Conservation (phyloP, 1,140 invertebrate species). For the Prorops nasuta region DNA sequence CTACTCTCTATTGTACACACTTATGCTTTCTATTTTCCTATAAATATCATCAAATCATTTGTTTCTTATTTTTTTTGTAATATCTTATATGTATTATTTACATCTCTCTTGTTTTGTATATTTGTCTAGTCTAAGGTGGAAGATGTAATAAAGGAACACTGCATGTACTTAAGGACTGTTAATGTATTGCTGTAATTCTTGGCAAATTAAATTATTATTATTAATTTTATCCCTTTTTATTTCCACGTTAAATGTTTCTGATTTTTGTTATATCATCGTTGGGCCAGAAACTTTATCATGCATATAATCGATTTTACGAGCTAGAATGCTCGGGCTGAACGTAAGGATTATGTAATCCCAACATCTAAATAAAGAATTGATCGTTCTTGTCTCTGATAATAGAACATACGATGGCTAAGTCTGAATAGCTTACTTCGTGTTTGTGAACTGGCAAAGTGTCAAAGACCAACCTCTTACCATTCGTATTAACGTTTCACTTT, state of each 20-base stretch:
- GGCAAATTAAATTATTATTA: conserved; percentile 44
- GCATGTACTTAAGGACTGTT: conserved; percentile 52
- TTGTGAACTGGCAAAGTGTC: too few relatives aligned
- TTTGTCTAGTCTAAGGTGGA: conserved; percentile 42
- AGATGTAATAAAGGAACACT: conserved; percentile 41
- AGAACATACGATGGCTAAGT: background rate
- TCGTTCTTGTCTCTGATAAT: background rate
- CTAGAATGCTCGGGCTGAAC: background rate
- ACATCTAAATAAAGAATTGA: background rate
- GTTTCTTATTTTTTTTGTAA: conserved; percentile 14
- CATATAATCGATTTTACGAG: too few relatives aligned
- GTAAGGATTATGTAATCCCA: background rate
- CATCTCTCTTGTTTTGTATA: conserved; percentile 26
- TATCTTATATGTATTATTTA: conserved; percentile 31
- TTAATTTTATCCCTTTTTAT: conserved; percentile 33
- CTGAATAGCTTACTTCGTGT: too few relatives aligned
- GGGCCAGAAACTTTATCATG: too few relatives aligned
- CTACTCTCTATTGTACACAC: conserved; percentile 5
- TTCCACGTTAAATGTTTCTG: too few relatives aligned
- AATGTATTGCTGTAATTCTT: conserved; percentile 45
- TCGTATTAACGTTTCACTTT: too few relatives aligned
- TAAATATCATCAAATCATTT: conserved; percentile 11
- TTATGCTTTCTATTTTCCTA: conserved; percentile 2
- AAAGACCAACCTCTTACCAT: too few relatives aligned
- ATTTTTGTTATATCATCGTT: too few relatives aligned